A percentile compares a stretch with the other conserved stretches of the same genome.
These are phyloP conservation scores for Lordiphosa fenestrarum DNA, from an alignment of 2,888 invertebrate species.

Conservation along the genomic window DNA sequence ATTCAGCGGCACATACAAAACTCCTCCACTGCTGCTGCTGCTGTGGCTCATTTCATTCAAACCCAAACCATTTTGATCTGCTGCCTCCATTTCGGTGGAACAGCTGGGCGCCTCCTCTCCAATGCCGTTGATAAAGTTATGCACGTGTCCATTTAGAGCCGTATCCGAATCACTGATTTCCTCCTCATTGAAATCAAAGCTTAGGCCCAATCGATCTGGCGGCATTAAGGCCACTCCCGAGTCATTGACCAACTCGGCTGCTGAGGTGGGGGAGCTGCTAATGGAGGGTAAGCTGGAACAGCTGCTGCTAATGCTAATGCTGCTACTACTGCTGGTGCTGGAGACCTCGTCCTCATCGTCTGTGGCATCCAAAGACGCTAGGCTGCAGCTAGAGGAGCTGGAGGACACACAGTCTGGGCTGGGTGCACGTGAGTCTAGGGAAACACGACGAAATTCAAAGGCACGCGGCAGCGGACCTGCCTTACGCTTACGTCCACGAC, in stretches of 20 bases:
- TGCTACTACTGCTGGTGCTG: too few species aligned
- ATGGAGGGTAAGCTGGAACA: conserved; percentile 14
- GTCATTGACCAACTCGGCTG: conserved; percentile 42
- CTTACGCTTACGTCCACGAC: conserved; percentile 82
- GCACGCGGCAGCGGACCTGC: conserved; percentile 84
- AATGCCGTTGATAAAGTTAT: conserved; percentile 79
- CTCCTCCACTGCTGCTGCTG: conserved; percentile 33
- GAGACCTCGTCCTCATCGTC: too few species aligned
- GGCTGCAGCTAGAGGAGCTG: background rate
- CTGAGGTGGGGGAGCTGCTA: conserved; percentile 47
- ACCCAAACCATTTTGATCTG: background rate
- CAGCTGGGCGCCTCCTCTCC: conserved; percentile 63
- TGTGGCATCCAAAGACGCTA: background rate
- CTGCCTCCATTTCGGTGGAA: conserved; percentile 51
- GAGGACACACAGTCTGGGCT: too few species aligned
- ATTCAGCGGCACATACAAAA: conserved; percentile 55
- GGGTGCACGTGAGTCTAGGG: conserved; percentile 74
- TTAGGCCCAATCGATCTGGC: conserved; percentile 65
- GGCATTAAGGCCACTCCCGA: conserved; percentile 49
- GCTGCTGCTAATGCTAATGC: too few species aligned
- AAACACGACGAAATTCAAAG: conserved; percentile 78
- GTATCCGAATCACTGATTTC: conserved; percentile 73
- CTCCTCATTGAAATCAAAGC: conserved; percentile 78
- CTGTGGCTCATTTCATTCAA: conserved; percentile 15
- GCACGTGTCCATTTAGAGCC: conserved; percentile 78